Evolutionary conservation across 37 sponge, comb jelly and placozoan genomes (phyloP).

Genomic region (Ephydatia muelleri): DNA sequence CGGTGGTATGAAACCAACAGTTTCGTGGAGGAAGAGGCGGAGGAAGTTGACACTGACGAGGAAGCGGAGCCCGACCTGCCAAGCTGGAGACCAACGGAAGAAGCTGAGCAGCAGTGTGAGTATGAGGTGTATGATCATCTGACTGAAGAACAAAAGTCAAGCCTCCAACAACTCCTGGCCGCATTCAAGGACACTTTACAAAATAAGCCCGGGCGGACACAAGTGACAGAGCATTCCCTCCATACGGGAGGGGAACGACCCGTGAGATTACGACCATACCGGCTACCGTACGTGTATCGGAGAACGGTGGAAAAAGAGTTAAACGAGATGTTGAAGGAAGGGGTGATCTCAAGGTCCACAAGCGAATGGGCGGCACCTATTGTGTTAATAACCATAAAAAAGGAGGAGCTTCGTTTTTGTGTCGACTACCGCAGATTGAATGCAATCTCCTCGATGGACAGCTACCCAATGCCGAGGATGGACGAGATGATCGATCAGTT

Average conservation of each 20-base stretch:
- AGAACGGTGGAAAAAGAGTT: conserved; percentile 21
- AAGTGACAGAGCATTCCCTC: conserved; percentile 27
- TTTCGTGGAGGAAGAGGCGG: not conserved
- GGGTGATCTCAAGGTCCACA: conserved; percentile 28
- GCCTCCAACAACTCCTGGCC: no score
- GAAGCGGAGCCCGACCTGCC: not conserved
- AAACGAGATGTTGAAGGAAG: conserved; percentile 19
- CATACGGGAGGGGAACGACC: conserved; percentile 15
- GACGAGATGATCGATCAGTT: conserved; percentile 58
- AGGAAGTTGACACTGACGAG: not conserved
- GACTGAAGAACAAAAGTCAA: no score
- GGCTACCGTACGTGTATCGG: conserved; percentile 24
- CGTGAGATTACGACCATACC: conserved; percentile 26
- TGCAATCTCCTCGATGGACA: conserved; percentile 35
- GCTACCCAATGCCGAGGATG: conserved; percentile 63
- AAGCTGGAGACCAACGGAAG: no score
- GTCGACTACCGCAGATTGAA: conserved; percentile 49
- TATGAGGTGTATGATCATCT: no score
- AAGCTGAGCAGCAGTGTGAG: no score
- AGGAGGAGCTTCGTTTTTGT: not conserved
- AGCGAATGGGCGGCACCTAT: conserved; percentile 67
- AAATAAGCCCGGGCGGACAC: no score
- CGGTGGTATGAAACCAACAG: no score
- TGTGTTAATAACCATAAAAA: conserved; percentile 27
- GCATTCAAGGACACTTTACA: no score